phyloP scores from a whole-genome alignment of 2,113 vertebrate genomes.

The Orcinus orca region DNA sequence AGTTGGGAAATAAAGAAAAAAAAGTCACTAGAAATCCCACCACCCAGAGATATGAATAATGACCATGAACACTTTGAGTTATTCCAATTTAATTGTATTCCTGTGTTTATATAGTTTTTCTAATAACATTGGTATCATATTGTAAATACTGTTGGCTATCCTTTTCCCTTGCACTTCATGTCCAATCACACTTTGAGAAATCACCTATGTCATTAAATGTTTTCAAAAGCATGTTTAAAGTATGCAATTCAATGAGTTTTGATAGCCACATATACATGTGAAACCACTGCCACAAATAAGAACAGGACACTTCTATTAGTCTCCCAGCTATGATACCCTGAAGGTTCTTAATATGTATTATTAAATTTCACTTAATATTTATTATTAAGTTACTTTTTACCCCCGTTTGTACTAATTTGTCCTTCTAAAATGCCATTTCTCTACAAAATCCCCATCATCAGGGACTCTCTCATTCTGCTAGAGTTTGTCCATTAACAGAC shows the following conservation, averaged over 20 bases:
- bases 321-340: not conserved
- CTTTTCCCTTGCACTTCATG: not conserved
- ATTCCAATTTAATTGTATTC: not conserved
- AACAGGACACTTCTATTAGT: not conserved
- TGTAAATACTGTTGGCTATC: not conserved
- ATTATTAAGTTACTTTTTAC: not conserved
- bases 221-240: not conserved
- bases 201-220: not conserved
- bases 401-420: not conserved
- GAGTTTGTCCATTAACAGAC: not conserved
- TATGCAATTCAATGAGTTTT: not conserved
- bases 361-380: not conserved
- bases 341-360: not conserved
- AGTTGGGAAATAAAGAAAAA: not conserved
- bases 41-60: not conserved
- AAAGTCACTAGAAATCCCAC: not conserved
- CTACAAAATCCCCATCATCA: not conserved
- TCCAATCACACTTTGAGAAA: not conserved
- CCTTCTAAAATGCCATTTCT: not conserved
- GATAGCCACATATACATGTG: not conserved
- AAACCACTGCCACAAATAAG: not conserved
- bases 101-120: not conserved
- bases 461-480: not conserved
- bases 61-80: not conserved
- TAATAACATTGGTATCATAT: not conserved